phyloP scores from a whole-genome alignment of 2,888 invertebrate species.

The Hydrotaea cyrtoneurina region DNA sequence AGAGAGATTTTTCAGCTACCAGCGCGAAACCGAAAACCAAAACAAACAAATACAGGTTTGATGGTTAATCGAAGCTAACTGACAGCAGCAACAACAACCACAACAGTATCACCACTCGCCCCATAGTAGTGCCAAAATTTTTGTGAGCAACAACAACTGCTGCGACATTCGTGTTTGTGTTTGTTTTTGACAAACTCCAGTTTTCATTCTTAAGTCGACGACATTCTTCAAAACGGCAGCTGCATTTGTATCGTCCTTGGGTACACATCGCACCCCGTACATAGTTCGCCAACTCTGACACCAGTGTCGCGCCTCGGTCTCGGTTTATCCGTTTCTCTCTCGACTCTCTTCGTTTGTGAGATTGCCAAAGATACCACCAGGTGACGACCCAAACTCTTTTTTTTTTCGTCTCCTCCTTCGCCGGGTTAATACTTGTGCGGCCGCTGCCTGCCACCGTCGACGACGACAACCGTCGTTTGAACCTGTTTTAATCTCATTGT shows the following conservation, averaged over 20 bases:
- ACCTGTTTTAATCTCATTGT: constrained; percentile 57
- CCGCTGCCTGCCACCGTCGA: background rate
- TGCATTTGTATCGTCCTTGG: constrained; percentile 61
- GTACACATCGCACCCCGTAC: background rate
- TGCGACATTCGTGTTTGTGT: background rate
- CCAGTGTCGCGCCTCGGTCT: too few species aligned
- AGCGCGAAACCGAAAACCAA: constrained; percentile 1
- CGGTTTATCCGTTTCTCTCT: too few species aligned
- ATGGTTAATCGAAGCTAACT: background rate
- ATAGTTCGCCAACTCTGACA: too few species aligned
- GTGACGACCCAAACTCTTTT: background rate
- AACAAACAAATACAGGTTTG: constrained; percentile 21
- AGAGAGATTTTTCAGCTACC: background rate
- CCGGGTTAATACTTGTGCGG: background rate
- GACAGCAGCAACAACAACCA: background rate
- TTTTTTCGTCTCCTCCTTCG: too few species aligned
- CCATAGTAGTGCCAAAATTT: constrained; percentile 15
- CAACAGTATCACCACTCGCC: background rate
- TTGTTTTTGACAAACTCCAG: constrained; percentile 37
- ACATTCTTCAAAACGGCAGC: constrained; percentile 40
- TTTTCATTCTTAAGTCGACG: constrained; percentile 38
- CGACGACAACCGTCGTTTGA: background rate
- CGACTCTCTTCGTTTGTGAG: too few species aligned
- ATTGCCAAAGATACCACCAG: too few species aligned
- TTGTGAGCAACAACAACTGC: background rate